Evolutionary conservation across 2,888 invertebrate species (phyloP).

Genomic region (Furcula furcula): DNA sequence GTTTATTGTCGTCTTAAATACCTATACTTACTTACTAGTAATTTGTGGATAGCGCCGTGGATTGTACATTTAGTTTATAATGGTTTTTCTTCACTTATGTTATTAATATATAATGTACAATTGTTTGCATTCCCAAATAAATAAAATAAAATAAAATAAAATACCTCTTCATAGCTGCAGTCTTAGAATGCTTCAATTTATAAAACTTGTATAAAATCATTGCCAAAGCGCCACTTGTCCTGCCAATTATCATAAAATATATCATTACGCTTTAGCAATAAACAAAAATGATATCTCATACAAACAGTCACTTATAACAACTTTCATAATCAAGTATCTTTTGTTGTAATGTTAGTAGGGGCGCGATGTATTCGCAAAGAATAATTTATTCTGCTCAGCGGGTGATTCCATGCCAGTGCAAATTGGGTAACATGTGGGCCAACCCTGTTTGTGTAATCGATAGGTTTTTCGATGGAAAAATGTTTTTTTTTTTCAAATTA

Average conservation of each 20-base stretch:
- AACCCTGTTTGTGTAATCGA: constrained; percentile 44
- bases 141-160: too few species aligned
- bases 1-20: too few species aligned
- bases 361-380: constrained; percentile 48
- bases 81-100: too few species aligned
- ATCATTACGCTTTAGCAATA: constrained; percentile 38
- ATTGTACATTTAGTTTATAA: too few species aligned
- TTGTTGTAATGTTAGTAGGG: constrained; percentile 68
- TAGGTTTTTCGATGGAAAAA: constrained; percentile 26
- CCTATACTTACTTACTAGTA: too few species aligned
- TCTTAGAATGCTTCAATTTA: too few species aligned
- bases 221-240: constrained; percentile 43
- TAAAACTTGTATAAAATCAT: background rate
- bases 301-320: constrained; percentile 45
- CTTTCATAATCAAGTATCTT: constrained; percentile 67
- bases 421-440: constrained; percentile 74
- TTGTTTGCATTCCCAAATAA: too few species aligned
- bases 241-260: constrained; percentile 55
- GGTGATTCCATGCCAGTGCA: constrained; percentile 63
- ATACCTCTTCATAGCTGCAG: too few species aligned
- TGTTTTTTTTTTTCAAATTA: constrained; percentile 1
- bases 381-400: constrained; percentile 73
- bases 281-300: constrained; percentile 37
- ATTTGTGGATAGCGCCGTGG: too few species aligned
- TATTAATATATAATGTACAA: too few species aligned